Base-by-base conservation (phyloP, 2,797 vertebrate species). In the Pogoniulus pusillus region DNA sequence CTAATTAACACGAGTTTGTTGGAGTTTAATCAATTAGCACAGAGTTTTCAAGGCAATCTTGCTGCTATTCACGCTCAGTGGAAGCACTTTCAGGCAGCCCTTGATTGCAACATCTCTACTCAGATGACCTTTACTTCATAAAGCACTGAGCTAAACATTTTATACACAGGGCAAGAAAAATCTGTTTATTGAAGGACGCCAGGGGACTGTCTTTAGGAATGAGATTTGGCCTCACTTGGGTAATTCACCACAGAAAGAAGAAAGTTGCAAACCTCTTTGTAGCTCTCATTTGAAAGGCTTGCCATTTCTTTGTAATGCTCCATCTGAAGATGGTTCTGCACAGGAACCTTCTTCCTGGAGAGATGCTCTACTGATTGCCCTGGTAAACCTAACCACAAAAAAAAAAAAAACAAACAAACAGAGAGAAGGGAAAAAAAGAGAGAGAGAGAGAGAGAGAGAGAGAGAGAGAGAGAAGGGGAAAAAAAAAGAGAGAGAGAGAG, bases 121-220 rank as follows among this genome's bases (percentile, higher is more conserved):
- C 71, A 87, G 71, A 89, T 95, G 85, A 95, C 90, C 75, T 96
- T 97, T 95, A 83, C 83, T 96, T 96, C 91, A 95, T 91, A 96
- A 93, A 91, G 79, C 73, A 90, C 70, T 66, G 64, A 96, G 58
- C 59, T 94, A 90, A 93, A 95, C 69, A 85, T 96, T 90, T 96
- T 63, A 84, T 91, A 90, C 66, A 93, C 88, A 93, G 83, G 83
- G 82, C 75, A 29, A 53, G 53, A 41, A 41, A 41, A 95, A 92
- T 90, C 63, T 94, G 82, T 91, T 96, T 88, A 84, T 91, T 93
- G 93, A 94, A 93, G 63, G 78, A 95, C 95, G 89, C 93, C 92
- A 90, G 87, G 92, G 87, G 92, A 91, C 87, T 92, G 90, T 90
- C 94, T 95, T 93, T 57, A 89, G 82, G 90, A 93, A 87, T 73